Base-by-base conservation (phyloP, 2,113 vertebrate genomes). In the Neomonachus schauinslandi region DNA sequence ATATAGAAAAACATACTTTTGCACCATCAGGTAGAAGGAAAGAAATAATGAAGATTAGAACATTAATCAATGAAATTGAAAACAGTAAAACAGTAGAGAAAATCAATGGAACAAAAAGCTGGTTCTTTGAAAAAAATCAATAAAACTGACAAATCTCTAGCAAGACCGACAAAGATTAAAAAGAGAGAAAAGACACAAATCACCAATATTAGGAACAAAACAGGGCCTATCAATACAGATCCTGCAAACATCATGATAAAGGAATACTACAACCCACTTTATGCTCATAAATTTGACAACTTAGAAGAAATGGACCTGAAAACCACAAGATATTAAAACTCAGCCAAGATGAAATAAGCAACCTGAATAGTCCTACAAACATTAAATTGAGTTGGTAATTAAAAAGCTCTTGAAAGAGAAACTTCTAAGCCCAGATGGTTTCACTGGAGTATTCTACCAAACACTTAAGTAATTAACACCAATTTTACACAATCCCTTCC, bases 41-140 rank as follows among this genome's bases (percentile, higher is more conserved):
- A 80, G 76, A 94, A 95, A 97, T 69, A 69, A 80, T 74, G 74
- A 92, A 95, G 53, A 76, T 36, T 33, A 84, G 71, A 86, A 4
- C 7, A 87, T 92, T 96, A 80, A 95, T 86, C 39, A 92, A 53
- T 86, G 3, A 76, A 95, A 88, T 36, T 92, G 13, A 88, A 96
- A 96, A 89, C 26, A 83, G 33, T 19, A 91, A 95, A 97, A 95
- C 76, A 86, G 39, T 55, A 93, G 65, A 90, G 49, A 86, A 89
- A 82, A 95, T 94, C 65, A 92, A 92, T 96, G 59, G 14, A 51
- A 87, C 31, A 74, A 85, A 93, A 97, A 80, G 5, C 26, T 87
- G 13, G 33, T 72, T 95, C 91, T 95, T 89, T 89, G 82, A 21
- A 55, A 91, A 94, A 71, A 76, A 81, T 96, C 80, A 90, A 71